Evolutionary conservation across 1,140 invertebrate species (phyloP).

Genomic region (Branchinecta lindahli): DNA sequence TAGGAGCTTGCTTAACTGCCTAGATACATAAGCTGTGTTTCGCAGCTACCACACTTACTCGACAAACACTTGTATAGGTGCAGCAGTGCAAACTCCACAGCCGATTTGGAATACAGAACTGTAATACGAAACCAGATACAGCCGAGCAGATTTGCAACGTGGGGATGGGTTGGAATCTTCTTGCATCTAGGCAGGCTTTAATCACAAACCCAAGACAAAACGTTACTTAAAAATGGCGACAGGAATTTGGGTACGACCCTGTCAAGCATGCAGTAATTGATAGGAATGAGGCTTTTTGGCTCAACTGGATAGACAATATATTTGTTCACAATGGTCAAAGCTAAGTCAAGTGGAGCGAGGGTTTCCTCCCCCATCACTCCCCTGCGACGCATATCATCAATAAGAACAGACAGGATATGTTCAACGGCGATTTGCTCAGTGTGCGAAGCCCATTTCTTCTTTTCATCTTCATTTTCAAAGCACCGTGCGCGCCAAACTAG

Average conservation of each 20-base stretch:
- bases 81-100: no score
- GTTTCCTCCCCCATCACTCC: background rate
- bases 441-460: background rate
- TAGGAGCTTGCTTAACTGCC: no score
- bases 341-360: background rate
- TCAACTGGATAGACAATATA: background rate
- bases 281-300: background rate
- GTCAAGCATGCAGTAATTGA: background rate
- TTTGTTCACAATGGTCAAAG: background rate
- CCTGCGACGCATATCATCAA: background rate
- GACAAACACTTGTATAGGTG: no score
- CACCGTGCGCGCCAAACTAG: background rate
- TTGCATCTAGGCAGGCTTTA: no score
- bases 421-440: background rate
- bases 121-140: no score
- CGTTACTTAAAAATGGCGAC: no score
- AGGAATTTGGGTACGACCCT: background rate
- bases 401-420: background rate
- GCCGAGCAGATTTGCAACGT: no score
- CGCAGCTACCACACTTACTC: no score
- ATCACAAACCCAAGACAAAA: no score
- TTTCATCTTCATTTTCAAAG: background rate
- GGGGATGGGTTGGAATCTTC: no score
- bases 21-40: no score
- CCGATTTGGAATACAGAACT: no score